Conservation (phyloP, 1,140 invertebrate genomes). For the Eufriesea mexicana region DNA sequence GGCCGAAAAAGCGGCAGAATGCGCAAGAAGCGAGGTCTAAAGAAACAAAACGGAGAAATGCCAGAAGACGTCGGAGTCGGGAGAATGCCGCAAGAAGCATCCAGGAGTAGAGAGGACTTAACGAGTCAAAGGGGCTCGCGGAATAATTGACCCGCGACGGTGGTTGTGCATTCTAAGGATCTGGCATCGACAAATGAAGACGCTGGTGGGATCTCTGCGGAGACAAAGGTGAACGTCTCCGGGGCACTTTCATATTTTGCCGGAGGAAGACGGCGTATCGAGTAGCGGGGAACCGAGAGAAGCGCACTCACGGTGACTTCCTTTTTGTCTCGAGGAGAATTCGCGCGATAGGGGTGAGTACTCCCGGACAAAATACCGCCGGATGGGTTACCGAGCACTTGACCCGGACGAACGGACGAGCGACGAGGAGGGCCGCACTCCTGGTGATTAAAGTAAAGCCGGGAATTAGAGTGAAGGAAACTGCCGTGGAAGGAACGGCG, state of each 20-base stretch:
- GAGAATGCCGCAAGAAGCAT: background rate
- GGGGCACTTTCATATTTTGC: conserved; percentile 29
- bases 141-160: conserved; percentile 31
- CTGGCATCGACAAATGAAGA: conserved; percentile 33
- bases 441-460: conserved; percentile 77
- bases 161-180: conserved; percentile 12
- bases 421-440: conserved; percentile 68
- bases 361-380: conserved; percentile 55
- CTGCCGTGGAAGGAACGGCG: conserved; percentile 23
- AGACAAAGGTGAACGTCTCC: conserved; percentile 36
- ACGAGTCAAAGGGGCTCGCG: background rate
- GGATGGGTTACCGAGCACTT: conserved; percentile 70
- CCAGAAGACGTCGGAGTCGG: background rate
- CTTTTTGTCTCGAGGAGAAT: conserved; percentile 48
- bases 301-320: background rate
- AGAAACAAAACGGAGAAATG: background rate
- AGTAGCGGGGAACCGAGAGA: conserved; percentile 1
- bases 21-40: too few species aligned
- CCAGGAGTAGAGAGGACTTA: background rate
- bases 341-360: conserved; percentile 33
- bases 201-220: conserved; percentile 21
- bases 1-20: background rate
- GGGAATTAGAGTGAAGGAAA: conserved; percentile 73
- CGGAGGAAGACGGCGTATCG: conserved; percentile 19
- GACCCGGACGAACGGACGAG: conserved; percentile 58